Evolutionary conservation across 2,888 invertebrate genomes (phyloP).

Genomic region (Phytoseiulus persimilis): DNA sequence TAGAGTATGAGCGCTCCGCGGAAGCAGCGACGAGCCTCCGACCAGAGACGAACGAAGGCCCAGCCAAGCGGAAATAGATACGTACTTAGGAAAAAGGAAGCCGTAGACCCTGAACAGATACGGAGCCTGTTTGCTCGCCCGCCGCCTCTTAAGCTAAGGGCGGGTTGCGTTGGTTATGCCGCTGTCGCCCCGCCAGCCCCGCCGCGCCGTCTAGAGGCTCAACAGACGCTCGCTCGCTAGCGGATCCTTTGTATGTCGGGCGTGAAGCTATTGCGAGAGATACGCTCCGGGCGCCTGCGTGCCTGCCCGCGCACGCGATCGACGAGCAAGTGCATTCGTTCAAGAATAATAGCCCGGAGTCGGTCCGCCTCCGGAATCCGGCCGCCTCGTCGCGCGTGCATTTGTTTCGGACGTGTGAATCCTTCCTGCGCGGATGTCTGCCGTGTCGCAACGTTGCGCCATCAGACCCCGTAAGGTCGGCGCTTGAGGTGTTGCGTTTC

Average conservation of each 20-base stretch:
- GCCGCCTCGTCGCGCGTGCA: neutral
- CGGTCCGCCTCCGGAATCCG: neutral
- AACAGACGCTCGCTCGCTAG: neutral
- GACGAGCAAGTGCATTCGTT: neutral
- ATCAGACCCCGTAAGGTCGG: neutral
- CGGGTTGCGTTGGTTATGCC: neutral
- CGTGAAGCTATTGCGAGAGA: neutral
- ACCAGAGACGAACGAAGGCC: neutral
- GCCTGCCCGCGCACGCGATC: neutral
- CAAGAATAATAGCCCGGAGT: neutral
- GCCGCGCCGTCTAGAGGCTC: neutral
- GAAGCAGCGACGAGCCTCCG: neutral
- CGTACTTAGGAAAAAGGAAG: neutral
- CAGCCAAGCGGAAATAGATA: neutral
- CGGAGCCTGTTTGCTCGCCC: neutral
- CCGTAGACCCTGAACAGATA: neutral
- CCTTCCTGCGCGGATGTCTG: neutral
- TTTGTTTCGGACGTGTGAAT: neutral
- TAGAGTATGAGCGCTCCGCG: neutral
- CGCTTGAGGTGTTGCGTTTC: neutral
- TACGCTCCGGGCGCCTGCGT: neutral
- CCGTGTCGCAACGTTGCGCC: neutral
- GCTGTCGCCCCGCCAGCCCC: neutral
- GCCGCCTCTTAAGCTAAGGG: neutral
- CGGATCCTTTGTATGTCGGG: neutral